Percentiles rank a stretch among this genome's conserved stretches.
Conservation (phyloP, 2,888 invertebrate species). For the Piscicola geometra region DNA sequence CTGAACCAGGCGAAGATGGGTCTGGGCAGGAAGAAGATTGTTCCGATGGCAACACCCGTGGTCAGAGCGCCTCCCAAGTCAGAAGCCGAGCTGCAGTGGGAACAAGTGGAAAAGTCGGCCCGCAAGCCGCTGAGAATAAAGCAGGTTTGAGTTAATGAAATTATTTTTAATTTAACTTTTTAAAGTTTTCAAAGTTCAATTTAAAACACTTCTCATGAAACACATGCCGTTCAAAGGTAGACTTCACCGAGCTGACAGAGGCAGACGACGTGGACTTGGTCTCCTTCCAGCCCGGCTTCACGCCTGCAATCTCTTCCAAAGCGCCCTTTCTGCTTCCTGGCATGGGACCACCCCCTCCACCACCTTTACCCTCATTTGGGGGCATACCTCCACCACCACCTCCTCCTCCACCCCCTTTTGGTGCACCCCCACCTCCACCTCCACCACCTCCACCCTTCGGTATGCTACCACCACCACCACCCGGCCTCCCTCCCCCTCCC, state of each 20-base stretch:
- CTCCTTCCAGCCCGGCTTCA: constrained; percentile 30
- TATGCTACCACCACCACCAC: constrained; percentile 41
- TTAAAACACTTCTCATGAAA: not conserved
- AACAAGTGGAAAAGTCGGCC: constrained; percentile 64
- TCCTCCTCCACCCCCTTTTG: constrained; percentile 37
- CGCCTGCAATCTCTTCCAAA: not conserved
- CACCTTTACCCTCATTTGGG: no score
- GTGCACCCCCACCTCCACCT: constrained; percentile 43
- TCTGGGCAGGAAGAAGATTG: constrained; percentile 78
- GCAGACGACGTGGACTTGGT: constrained; percentile 71
- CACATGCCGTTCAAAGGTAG: constrained; percentile 59
- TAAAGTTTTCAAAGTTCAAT: no score
- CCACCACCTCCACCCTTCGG: constrained; percentile 48
- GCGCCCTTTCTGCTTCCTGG: constrained; percentile 43
- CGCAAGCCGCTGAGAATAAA: constrained; percentile 63
- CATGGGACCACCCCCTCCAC: constrained; percentile 33
- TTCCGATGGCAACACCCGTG: constrained; percentile 84
- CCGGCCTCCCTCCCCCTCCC: constrained; percentile 41
- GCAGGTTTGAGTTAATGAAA: constrained; percentile 60
- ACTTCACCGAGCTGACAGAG: constrained; percentile 85
- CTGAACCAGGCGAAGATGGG: constrained; percentile 90
- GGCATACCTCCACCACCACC: constrained; percentile 48
- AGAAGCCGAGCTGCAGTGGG: constrained; percentile 79
- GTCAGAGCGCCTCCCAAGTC: constrained; percentile 61
- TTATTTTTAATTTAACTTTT: not conserved